These are phyloP conservation scores for Nudaria mundana DNA, from an alignment of 2,888 invertebrate genomes.

Conservation along the genomic window DNA sequence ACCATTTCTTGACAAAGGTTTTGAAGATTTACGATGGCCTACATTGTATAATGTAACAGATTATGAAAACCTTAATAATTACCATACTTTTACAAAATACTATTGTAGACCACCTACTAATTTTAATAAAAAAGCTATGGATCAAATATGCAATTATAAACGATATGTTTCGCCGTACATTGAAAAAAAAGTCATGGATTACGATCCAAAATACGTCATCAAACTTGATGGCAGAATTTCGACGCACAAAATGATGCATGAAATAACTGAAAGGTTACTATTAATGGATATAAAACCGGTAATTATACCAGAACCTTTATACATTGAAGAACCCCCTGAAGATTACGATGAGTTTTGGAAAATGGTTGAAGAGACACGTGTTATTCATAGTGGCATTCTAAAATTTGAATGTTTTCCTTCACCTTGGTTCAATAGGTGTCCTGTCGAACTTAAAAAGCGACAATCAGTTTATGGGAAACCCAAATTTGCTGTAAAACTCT, in stretches of 20 bases:
- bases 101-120: constrained; percentile 70
- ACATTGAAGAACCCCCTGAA: constrained; percentile 56
- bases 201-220: constrained; percentile 77
- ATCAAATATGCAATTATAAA: constrained; percentile 77
- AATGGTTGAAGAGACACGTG: constrained; percentile 46
- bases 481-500: constrained; percentile 80
- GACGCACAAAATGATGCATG: constrained; percentile 69
- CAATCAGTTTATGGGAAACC: constrained; percentile 70
- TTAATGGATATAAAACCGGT: constrained; percentile 52
- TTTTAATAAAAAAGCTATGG: constrained; percentile 58
- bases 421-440: constrained; percentile 82
- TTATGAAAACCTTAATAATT: constrained; percentile 41
- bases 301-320: constrained; percentile 62
- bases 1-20: constrained; percentile 36
- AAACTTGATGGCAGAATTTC: constrained; percentile 81
- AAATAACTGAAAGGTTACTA: constrained; percentile 64
- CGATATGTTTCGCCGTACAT: constrained; percentile 63
- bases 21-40: constrained; percentile 55
- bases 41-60: constrained; percentile 49
- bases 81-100: constrained; percentile 59
- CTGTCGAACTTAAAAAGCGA: constrained; percentile 83
- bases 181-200: constrained; percentile 73
- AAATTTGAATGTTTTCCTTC: constrained; percentile 68
- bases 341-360: constrained; percentile 69
- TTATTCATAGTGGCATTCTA: constrained; percentile 44